A percentile compares a stretch with the other conserved stretches of the same genome.
These are phyloP conservation scores for Clusia tigrina DNA, from an alignment of 2,888 invertebrate genomes.

Conservation along the genomic window DNA sequence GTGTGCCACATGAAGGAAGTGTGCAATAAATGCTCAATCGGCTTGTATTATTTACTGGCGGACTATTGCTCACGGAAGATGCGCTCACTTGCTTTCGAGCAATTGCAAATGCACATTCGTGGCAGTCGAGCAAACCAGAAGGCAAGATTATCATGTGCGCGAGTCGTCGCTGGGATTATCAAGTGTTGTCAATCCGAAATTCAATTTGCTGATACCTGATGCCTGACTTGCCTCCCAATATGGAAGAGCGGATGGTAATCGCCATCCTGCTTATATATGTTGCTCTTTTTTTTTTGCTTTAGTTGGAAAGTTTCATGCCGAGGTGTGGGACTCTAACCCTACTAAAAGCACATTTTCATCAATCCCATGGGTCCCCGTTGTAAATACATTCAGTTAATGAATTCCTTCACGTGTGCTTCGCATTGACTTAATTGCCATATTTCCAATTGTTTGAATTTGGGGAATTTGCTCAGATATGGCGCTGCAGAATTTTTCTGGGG, in stretches of 20 bases:
- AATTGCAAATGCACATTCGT: constrained; percentile 4
- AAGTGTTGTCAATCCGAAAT: constrained; percentile 35
- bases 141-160: constrained; percentile 31
- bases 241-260: not conserved
- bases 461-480: no score
- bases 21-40: constrained; percentile 12
- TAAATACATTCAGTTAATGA: no score
- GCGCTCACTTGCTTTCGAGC: constrained; percentile 9
- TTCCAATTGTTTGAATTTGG: no score
- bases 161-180: constrained; percentile 50
- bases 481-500: no score
- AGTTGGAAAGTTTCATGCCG: no score
- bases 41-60: not conserved
- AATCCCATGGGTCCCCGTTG: no score
- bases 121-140: no score
- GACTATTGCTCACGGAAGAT: not conserved
- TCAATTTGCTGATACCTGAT: constrained; percentile 22
- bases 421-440: no score
- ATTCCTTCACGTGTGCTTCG: no score
- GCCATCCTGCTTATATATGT: constrained; percentile 16
- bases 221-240: constrained; percentile 25
- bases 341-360: no score
- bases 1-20: constrained; percentile 5
- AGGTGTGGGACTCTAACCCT: no score
- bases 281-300: no score